phyloP scores from a whole-genome alignment of 2,113 vertebrate genomes.

The Genyomyrus donnyi region DNA sequence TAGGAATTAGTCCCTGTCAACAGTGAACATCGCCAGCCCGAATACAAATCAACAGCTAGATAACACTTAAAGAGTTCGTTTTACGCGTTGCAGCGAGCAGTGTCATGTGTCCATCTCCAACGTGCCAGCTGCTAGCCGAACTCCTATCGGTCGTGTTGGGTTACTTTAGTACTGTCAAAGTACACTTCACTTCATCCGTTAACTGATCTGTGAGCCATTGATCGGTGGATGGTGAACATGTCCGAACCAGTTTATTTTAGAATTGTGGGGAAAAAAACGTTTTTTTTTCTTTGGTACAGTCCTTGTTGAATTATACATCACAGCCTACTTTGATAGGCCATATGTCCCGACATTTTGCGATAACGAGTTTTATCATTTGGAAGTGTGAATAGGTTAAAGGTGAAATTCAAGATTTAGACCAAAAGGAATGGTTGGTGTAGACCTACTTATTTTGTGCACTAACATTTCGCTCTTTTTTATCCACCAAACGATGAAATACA shows the following conservation, averaged over 20 bases:
- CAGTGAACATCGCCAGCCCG: background rate
- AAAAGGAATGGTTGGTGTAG: background rate
- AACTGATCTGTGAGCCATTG: background rate
- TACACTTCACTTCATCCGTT: background rate
- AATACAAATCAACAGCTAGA: background rate
- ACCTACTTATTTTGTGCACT: background rate
- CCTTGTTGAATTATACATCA: background rate
- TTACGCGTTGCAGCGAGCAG: background rate
- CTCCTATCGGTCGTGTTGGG: background rate
- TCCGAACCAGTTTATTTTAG: background rate
- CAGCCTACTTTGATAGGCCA: background rate
- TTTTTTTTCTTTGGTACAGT: background rate
- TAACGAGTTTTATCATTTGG: background rate
- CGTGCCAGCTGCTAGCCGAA: background rate
- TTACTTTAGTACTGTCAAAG: slow-evolving; percentile 1
- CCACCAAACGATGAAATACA: background rate
- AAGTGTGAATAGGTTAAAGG: background rate
- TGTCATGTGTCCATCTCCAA: background rate
- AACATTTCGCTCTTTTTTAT: background rate
- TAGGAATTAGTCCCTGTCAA: background rate
- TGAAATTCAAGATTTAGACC: background rate
- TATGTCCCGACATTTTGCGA: background rate
- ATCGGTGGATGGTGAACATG: background rate
- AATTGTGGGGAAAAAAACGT: background rate
- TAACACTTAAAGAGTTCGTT: background rate